Evolutionary conservation across 2,797 vertebrate species (phyloP), one percentile per base, ranked within the genome.

Genomic region (Glyptemys insculpta): DNA sequence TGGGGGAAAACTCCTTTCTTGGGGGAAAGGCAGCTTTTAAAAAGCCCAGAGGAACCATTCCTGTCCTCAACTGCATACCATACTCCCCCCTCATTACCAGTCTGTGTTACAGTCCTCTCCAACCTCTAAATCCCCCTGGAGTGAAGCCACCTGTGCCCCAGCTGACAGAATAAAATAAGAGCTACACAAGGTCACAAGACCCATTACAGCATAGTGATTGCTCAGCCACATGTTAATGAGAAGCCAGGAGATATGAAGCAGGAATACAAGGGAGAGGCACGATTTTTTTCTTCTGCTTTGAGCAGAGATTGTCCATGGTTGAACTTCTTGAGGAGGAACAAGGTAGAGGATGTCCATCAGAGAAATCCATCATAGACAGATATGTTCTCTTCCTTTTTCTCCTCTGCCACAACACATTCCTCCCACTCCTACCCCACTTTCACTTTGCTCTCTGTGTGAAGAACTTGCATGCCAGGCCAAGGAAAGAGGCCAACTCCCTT

Each of bases 141-240:
- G 93, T 84, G 88, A 95, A 94, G 91, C 72, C 93, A 86, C 86
- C 57, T 87, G 80, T 94, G 91, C 81, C 86, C 56, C 83, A 3
- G n/a, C 0, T 93, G 89, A 94, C 6, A 34, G 12, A 96, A 92
- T 50, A 91, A 95, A 47, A 8, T 1, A 56, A 41, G 87, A 95
- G 91, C 41, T 83, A 92, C 25, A 0, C 0, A 81, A 41, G 62
- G 54, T 90, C 81, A 74, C 0, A 0, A 1, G 23, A 10, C 11
- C 21, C 72, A 41, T 0, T 0, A 3, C 21, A 92, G 72, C 65
- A 86, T 68, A 92, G 76, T 4, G 85, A 44, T 68, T 91, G 80
- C 79, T 83, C 68, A 86, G 54, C 80, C 34, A 47, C 54, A 87
- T 62, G 49, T 54, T 83, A 91, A 79, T 78, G 90, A 87, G 65